Base-by-base conservation (phyloP, 2,888 invertebrate genomes). In the Homarus gammarus region DNA sequence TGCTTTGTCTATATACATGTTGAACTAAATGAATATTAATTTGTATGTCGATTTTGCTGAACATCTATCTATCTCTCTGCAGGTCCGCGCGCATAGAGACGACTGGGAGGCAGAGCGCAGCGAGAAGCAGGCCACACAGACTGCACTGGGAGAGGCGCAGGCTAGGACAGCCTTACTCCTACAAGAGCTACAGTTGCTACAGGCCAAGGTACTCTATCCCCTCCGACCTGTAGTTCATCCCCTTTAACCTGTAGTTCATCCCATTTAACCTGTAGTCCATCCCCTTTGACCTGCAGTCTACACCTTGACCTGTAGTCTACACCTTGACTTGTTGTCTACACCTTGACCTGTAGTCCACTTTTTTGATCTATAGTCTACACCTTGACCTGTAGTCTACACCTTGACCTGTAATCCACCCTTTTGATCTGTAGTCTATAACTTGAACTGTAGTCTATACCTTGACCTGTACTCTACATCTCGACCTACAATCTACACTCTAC, bases 61-160 rank as follows among this genome's bases (percentile, higher is more conserved):
- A n/a, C n/a, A n/a, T n/a, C n/a, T n/a, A n/a, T n/a, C n/a, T n/a
- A n/a, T n/a, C n/a, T n/a, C n/a, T 64, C 64, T 1, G 33, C 89
- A 92, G 92, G 92, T 92, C 12, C 93, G 93, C 79, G 93, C 93
- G 0, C 93, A 93, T 89, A 91, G 92, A 33, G 93, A 93, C 81
- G 93, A 93, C 91, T 93, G 93, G 93, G 93, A 93, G 79, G 93
- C 93, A 2, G 93, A 93, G 87, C 90, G 93, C 70, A 92, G 92
- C 38, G 93, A 93, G 92, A 93, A 93, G 87, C 92, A 93, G 78
- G 92, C 93, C 72, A 93, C 92, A 0, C 88, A 92, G 44, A 92
- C 93, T 77, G 93, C 93, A 40, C 93, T 93, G 78, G 92, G 92
- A 27, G 92, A 92, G 22, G 90, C 93, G 12, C 93, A 93, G 86